phyloP scores from a whole-genome alignment of 1,140 invertebrate species.

The Cylas formicarius region DNA sequence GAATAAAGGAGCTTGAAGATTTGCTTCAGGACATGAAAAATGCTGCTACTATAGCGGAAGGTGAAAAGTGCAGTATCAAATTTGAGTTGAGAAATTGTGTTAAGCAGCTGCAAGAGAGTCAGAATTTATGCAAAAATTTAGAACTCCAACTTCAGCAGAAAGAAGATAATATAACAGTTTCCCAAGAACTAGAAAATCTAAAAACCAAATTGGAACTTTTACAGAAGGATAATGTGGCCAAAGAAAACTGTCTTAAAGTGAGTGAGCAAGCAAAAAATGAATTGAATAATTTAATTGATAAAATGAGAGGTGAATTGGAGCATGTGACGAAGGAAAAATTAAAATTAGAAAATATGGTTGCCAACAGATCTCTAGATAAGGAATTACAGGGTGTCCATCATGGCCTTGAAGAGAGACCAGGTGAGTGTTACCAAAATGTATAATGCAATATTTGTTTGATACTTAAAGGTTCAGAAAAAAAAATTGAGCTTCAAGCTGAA shows the following conservation, averaged over 20 bases:
- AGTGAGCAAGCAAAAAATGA: slow-evolving; percentile 13
- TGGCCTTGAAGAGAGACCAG: not conserved
- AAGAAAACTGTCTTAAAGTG: slow-evolving; percentile 11
- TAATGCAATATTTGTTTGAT: too few relatives aligned
- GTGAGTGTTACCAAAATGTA: too few relatives aligned
- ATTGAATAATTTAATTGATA: slow-evolving; percentile 11
- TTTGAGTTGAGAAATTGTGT: slow-evolving; percentile 12
- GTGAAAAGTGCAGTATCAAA: slow-evolving; percentile 19
- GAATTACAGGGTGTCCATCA: slow-evolving; percentile 4
- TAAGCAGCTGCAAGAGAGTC: slow-evolving; percentile 4
- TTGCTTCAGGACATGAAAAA: slow-evolving; percentile 15
- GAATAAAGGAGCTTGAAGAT: slow-evolving; percentile 19
- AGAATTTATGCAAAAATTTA: slow-evolving; percentile 1
- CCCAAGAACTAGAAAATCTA: slow-evolving; percentile 4
- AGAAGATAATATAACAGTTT: too few relatives aligned
- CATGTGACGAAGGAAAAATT: slow-evolving; percentile 10
- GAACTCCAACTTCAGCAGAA: not conserved
- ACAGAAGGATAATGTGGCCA: slow-evolving; percentile 8
- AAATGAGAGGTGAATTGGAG: slow-evolving; percentile 17
- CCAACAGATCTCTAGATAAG: slow-evolving; percentile 6
- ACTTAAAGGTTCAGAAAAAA: too few relatives aligned
- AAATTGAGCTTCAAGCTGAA: slow-evolving; percentile 7
- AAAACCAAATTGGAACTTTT: slow-evolving; percentile 3
- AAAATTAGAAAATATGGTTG: slow-evolving; percentile 7
- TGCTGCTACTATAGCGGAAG: slow-evolving; percentile 15